Base-by-base conservation (phyloP, 2,113 vertebrate species). In the Corydoras sp. region DNA sequence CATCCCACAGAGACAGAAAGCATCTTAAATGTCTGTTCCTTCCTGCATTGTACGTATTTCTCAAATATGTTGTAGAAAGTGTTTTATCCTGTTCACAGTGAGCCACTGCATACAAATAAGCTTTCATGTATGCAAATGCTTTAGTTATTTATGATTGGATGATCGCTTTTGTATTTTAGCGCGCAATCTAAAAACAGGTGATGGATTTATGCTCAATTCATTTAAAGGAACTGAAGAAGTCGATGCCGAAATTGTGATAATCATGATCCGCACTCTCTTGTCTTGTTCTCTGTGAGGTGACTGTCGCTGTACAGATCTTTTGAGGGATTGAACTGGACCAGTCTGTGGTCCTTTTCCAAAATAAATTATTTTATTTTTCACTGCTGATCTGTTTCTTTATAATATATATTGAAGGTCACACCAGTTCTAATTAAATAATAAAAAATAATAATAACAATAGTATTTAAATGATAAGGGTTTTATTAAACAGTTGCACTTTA, bases 361-460 rank as follows among this genome's bases (percentile, higher is more conserved):
- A 90, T 87, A 89, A 89, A 89, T 85, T 79, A 80, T 85, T 88
- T 78, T 89, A 88, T 89, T 88, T 89, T 89, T 69, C 83, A 84
- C 81, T 81, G 67, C 75, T 29, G 43, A 53, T 56, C 8, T 69
- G 15, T 81, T 59, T 65, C 54, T 48, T 60, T 67, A 59, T 60
- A 14, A 24, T 14, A 31, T 14, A 31, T 62, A 31, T 56, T 10
- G 4, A 43, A 43, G 2, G 35, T 5, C 4, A 43, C 35, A 43
- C 35, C 7, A 43, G 35, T 43, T 43, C 4, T 43, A 8, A 43
- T 43, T 43, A 43, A 43, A 43, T 43, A 43, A 43, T 8, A 2
- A 24, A 24, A 24, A 43, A 43, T 35, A 43, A 43, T 43, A 43
- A 43, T 43, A 43, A 43, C 2, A 24, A 24, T 24, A 24, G 18